Conservation (phyloP, 2,888 invertebrate genomes). For the Coleophora flavipennella region DNA sequence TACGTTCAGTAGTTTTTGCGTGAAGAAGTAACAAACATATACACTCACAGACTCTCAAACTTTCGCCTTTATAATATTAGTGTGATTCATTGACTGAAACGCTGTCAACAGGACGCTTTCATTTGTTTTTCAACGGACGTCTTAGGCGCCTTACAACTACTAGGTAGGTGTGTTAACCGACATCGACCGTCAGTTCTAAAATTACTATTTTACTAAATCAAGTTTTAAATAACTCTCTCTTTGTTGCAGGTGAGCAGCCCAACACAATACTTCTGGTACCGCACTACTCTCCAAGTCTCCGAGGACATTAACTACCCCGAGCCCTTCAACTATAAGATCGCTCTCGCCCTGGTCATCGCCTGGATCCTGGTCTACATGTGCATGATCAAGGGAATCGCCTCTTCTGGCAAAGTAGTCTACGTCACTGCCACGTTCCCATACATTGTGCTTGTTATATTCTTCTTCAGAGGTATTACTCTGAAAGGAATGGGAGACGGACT, state of each 20-base stretch:
- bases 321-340: slow-evolving; percentile 93
- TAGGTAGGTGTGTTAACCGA: too few relatives aligned
- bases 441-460: slow-evolving; percentile 94
- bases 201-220: too few relatives aligned
- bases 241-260: slow-evolving; percentile 85
- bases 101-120: too few relatives aligned
- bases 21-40: too few relatives aligned
- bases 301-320: slow-evolving; percentile 89
- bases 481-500: slow-evolving; percentile 91
- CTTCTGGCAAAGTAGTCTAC: slow-evolving; percentile 96
- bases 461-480: slow-evolving; percentile 93
- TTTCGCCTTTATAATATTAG: too few relatives aligned
- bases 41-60: too few relatives aligned
- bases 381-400: slow-evolving; percentile 98
- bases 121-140: too few relatives aligned
- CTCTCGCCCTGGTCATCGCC: slow-evolving; percentile 86
- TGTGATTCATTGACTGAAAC: too few relatives aligned
- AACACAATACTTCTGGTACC: slow-evolving; percentile 96
- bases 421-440: slow-evolving; percentile 98
- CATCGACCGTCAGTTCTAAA: too few relatives aligned
- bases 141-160: too few relatives aligned
- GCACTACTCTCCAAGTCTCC: slow-evolving; percentile 91
- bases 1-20: too few relatives aligned
- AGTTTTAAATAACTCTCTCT: slow-evolving; percentile 8
- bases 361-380: slow-evolving; percentile 97